Conservation (phyloP, 2,113 vertebrate species). For the Gasterosteus aculeatus region DNA sequence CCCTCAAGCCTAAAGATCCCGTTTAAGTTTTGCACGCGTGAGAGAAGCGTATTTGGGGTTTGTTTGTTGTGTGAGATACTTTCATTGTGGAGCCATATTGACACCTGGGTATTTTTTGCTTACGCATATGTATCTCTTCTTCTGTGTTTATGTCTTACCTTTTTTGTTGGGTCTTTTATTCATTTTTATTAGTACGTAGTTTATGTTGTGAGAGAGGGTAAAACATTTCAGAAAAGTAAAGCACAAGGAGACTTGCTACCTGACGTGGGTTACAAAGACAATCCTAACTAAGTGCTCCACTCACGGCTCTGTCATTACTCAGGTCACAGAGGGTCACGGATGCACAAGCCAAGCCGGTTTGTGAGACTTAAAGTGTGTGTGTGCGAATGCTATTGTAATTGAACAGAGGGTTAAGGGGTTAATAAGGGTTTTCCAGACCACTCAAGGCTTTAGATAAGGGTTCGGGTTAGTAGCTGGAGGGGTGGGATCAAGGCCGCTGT, state of each 20-base stretch:
- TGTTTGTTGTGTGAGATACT: background rate
- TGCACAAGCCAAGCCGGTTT: conserved; percentile 7
- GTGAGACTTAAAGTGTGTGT: conserved; percentile 18
- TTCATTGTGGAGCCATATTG: background rate
- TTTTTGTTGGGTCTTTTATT: conserved; percentile 12
- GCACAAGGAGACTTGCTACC: conserved; percentile 24
- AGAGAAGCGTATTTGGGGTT: background rate
- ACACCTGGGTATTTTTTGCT: background rate
- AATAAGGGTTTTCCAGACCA: conserved; percentile 52
- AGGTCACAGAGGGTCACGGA: conserved; percentile 60
- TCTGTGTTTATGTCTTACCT: conserved; percentile 15
- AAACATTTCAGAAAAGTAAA: conserved; percentile 18
- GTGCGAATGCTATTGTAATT: conserved; percentile 29
- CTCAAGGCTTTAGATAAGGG: conserved; percentile 50
- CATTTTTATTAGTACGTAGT: conserved; percentile 25
- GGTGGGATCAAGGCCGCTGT: conserved; percentile 15
- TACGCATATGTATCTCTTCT: background rate
- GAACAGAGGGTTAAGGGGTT: conserved; percentile 41
- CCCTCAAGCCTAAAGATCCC: background rate
- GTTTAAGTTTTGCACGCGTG: background rate
- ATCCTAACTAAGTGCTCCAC: conserved; percentile 55
- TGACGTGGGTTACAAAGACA: conserved; percentile 37
- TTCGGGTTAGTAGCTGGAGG: conserved; percentile 27
- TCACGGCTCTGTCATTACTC: conserved; percentile 67
- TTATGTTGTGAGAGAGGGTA: conserved; percentile 2